Conservation (phyloP, 2,797 vertebrate species). For the Pteropus rufus region DNA sequence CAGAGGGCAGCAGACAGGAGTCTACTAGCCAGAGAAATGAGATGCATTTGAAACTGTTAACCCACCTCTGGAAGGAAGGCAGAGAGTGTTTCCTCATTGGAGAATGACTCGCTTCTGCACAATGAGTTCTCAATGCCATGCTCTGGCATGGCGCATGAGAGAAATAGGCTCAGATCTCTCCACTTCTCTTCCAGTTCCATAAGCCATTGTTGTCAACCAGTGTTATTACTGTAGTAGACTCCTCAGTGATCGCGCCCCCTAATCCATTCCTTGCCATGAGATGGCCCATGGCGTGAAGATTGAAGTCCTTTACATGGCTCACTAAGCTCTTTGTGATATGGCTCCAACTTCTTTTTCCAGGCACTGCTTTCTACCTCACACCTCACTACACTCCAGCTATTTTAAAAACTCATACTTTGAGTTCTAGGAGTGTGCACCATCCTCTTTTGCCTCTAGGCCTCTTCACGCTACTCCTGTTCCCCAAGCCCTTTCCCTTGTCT, state of each 20-base stretch:
- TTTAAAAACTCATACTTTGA: conserved; percentile 3
- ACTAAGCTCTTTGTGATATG: accelerated
- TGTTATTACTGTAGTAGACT: background rate
- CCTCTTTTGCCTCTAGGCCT: background rate
- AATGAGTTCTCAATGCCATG: accelerated
- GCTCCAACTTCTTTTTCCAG: background rate
- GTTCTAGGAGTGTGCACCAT: background rate
- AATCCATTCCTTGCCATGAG: background rate
- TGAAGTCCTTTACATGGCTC: background rate
- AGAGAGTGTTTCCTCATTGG: background rate
- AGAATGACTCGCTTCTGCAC: background rate
- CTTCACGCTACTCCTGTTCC: background rate
- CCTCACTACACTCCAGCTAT: background rate
- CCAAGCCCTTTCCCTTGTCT: background rate
- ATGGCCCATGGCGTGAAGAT: background rate
- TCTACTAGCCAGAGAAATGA: background rate
- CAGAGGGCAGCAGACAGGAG: background rate
- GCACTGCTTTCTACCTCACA: background rate
- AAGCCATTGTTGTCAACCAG: background rate
- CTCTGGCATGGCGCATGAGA: accelerated
- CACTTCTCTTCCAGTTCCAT: background rate
- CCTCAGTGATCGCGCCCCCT: background rate
- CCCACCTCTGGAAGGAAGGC: background rate
- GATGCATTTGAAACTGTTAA: background rate
- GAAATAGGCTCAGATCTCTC: background rate